phyloP scores from a whole-genome alignment of 1,140 invertebrate genomes.

The Euura lappo region DNA sequence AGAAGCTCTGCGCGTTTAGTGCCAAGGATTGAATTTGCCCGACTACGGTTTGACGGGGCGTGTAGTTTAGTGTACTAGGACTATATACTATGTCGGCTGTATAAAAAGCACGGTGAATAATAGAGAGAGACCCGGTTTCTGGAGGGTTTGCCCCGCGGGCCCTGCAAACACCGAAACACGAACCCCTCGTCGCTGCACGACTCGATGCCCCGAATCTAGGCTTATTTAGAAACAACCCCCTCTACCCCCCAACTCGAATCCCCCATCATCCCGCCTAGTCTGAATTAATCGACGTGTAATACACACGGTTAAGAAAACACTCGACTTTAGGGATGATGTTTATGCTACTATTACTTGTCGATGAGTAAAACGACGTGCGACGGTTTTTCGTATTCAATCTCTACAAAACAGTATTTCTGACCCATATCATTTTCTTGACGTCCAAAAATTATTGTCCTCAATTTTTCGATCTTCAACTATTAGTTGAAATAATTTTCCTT shows the following conservation, averaged over 20 bases:
- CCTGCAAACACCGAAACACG: slow-evolving; percentile 32
- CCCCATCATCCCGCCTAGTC: neutral
- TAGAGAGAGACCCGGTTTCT: slow-evolving; percentile 42
- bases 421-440: no score
- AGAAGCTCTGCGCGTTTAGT: slow-evolving; percentile 46
- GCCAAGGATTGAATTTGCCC: slow-evolving; percentile 52
- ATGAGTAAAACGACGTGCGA: neutral
- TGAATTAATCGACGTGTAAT: slow-evolving; percentile 39
- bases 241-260: neutral
- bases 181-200: slow-evolving; percentile 21
- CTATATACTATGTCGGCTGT: neutral
- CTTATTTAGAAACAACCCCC: slow-evolving; percentile 24
- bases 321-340: slow-evolving; percentile 16
- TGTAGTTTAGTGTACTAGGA: no score
- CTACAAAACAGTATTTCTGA: neutral
- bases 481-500: no score
- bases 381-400: neutral
- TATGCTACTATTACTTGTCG: neutral
- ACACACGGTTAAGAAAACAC: slow-evolving; percentile 31
- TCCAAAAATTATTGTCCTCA: no score
- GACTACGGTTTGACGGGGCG: slow-evolving; percentile 53
- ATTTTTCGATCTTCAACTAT: no score
- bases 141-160: slow-evolving; percentile 36
- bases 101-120: slow-evolving; percentile 60
- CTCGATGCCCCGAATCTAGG: slow-evolving; percentile 37